Base-by-base conservation (phyloP, 35 echinoderm and acorn worm species). In the Heliocidaris erythrogramma region DNA sequence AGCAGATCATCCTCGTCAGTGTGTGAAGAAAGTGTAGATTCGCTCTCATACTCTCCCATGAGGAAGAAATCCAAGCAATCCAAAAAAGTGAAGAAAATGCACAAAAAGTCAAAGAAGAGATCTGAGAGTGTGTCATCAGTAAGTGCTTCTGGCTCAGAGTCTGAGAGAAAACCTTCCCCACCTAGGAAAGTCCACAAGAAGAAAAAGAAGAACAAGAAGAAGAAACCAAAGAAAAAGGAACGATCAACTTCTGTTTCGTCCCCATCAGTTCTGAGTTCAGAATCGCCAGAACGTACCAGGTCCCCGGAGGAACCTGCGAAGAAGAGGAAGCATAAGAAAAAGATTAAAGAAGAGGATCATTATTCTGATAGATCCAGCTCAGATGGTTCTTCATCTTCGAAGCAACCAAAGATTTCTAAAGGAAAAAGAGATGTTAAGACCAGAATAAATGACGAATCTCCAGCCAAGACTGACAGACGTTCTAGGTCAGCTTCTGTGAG, bases 171-270 rank as follows among this genome's bases (percentile, higher is more conserved):
- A 42, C 17, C 65, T 78, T 78, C 65, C 47, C 87, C 87, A 17
- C 29, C 87, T 18, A 30, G 48, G 29, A 92, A 92, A 30, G 91
- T 24, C 50, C 91, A n/a, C 14, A 92, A 92, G 91, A 92, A 92
- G 50, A 92, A 92, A 59, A 92, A 92, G 29, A 92, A 92, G 91
- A 92, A 92, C 47, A 49, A 92, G 47, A 92, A 92, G 50, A 92
- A 92, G 49, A 92, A 89, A 48, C 30, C 31, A 48, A 89, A 92
- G 91, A 92, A 92, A 59, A 49, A 59, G 49, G 91, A 49, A 56
- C 31, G 91, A 30, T 52, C 91, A 17, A 13, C 49, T 48, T 92
- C 91, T 6, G 49, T 92, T 50, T 92, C 91, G 11, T 49, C 50
- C 21, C 29, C 48, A n/a, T 92, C 91, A n/a, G 49, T 32, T 92